A percentile compares a stretch with the other conserved stretches of the same genome.
Evolutionary conservation across 2,888 invertebrate genomes (phyloP).

Genomic region (Tryphoninae sp.): DNA sequence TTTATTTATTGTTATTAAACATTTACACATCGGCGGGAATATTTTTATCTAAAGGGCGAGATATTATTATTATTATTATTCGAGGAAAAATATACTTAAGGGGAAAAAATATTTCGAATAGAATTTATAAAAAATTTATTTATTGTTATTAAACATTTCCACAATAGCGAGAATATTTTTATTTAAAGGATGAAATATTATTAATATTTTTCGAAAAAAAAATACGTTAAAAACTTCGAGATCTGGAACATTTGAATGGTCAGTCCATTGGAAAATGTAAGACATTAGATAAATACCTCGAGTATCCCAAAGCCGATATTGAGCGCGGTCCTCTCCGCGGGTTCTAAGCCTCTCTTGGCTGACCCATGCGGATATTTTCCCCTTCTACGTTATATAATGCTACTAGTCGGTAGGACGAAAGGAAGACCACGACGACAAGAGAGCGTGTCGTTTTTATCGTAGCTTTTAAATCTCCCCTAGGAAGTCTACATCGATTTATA

Average conservation of each 20-base stretch:
- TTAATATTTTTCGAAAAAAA: constrained; percentile 18
- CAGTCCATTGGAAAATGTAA: constrained; percentile 78
- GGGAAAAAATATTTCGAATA: no score
- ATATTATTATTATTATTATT: background rate
- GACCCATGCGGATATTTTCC: constrained; percentile 81
- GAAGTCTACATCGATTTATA: constrained; percentile 56
- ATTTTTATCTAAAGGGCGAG: background rate
- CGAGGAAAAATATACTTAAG: no score
- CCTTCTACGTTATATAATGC: constrained; percentile 65
- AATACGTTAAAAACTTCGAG: constrained; percentile 25
- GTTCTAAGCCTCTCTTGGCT: constrained; percentile 80
- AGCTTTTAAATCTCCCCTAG: constrained; percentile 63
- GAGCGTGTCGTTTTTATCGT: constrained; percentile 57
- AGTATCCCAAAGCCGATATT: constrained; percentile 81
- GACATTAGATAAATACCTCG: constrained; percentile 80
- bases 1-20: background rate
- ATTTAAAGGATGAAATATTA: no score
- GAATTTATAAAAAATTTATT: no score
- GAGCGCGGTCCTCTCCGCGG: constrained; percentile 74
- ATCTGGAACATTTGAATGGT: constrained; percentile 66
- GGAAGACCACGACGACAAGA: constrained; percentile 44
- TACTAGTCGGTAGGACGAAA: no score
- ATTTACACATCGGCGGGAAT: background rate
- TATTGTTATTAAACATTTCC: no score
- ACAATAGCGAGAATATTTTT: no score